Evolutionary conservation across 2,113 vertebrate genomes (phyloP), one percentile per base, ranked within the genome.

Genomic region (Turdus rufiventris): DNA sequence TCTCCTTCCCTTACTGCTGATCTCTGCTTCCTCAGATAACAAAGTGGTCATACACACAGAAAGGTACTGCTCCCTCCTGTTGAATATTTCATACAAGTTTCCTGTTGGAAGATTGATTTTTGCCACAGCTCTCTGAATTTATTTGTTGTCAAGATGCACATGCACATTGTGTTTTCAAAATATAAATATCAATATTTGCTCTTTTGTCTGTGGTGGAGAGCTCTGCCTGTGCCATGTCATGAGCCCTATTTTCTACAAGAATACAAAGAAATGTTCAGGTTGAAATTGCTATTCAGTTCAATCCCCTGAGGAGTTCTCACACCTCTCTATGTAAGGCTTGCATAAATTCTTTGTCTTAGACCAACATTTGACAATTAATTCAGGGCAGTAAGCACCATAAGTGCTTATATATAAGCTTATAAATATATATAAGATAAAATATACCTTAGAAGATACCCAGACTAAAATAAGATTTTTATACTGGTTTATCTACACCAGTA

Each of bases 81-180:
- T 89, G 65, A 93, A 94, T 92, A 95, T 84, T 95, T 93, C 73
- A 82, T 75, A 38, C 1, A 3, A 58, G 26, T 36, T 78, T 81
- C 73, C 61, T 81, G 42, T 82, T 84, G 78, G 78, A 91, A 84
- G 77, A 93, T 11, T 89, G 89, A 53, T 67, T 94, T 87, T 93
- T 87, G 57, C 48, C 29, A 65, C 40, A 86, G 48, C 53, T 42
- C 60, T 77, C 68, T 87, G 68, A 23, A 57, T 76, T 88, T 56
- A 47, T 85, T 89, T 93, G 56, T 93, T 92, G 70, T 85, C n/a
- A 36, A 43, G 77, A 91, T 26, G 80, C 88, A 63, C 31, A 34
- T 20, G 14, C 57, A 71, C 16, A 2, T 47, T 56, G 5, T 88
- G 50, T 54, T 88, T 89, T 87, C 50, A 58, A 92, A 96, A 79